Percentiles rank a stretch among this genome's conserved stretches.
Evolutionary conservation across 2,113 vertebrate genomes (phyloP).

Genomic region (Psittacus erithacus): DNA sequence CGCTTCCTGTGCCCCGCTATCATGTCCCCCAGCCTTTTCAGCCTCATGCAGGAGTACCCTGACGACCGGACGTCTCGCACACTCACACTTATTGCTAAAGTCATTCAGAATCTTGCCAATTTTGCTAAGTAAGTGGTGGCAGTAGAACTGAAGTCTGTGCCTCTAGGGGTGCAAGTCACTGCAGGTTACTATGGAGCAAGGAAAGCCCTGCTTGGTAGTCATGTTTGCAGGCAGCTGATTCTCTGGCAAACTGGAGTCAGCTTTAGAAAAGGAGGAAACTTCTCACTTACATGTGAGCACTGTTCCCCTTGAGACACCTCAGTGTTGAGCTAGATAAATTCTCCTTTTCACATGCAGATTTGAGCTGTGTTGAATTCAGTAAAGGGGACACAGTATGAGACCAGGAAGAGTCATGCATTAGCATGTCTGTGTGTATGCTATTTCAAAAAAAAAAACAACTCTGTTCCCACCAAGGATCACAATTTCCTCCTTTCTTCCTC

Average conservation of each 20-base stretch:
- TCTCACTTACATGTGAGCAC: background rate
- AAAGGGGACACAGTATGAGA: background rate
- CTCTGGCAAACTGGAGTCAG: background rate
- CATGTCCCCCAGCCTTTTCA: slow-evolving; percentile 97
- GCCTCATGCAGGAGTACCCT: slow-evolving; percentile 94
- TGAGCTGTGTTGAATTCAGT: background rate
- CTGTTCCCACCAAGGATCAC: background rate
- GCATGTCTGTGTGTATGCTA: background rate
- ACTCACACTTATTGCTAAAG: slow-evolving; percentile 95
- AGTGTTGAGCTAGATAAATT: background rate
- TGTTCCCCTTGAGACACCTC: background rate
- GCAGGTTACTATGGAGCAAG: background rate
- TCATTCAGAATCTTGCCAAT: slow-evolving; percentile 98
- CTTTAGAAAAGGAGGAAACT: background rate
- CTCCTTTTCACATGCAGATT: background rate
- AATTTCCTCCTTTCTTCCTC: background rate
- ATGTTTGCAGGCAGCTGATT: background rate
- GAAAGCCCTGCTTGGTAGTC: background rate
- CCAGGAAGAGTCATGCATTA: background rate
- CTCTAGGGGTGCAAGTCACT: background rate
- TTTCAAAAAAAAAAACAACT: background rate
- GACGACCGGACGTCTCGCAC: slow-evolving; percentile 92
- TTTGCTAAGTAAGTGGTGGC: slow-evolving; percentile 88
- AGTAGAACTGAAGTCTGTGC: background rate
- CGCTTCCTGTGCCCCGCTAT: slow-evolving; percentile 96